Evolutionary conservation across 1,140 invertebrate genomes (phyloP).

Genomic region (Scylla paramamosain): DNA sequence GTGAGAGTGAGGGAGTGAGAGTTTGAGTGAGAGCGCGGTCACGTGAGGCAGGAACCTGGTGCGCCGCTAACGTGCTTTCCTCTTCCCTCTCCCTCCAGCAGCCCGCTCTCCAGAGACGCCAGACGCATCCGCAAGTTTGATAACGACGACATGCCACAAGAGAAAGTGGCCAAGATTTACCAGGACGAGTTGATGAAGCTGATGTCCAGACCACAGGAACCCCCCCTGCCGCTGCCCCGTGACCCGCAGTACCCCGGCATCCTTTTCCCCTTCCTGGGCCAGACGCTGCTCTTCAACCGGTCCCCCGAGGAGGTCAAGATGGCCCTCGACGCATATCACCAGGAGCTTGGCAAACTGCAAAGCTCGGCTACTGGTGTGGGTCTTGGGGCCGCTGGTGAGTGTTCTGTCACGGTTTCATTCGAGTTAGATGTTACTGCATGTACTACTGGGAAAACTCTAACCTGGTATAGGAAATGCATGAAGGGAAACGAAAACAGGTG

Average conservation of each 20-base stretch:
- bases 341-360: constrained; percentile 93
- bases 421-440: too few species aligned
- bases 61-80: not conserved
- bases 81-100: constrained; percentile 85
- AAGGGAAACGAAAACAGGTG: too few species aligned
- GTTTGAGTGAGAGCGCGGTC: not conserved
- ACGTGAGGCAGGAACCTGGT: not conserved
- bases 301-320: constrained; percentile 93
- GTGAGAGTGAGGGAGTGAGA: not conserved
- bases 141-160: constrained; percentile 97
- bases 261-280: constrained; percentile 76
- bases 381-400: constrained; percentile 79
- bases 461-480: too few species aligned
- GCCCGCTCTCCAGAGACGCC: constrained; percentile 84
- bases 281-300: constrained; percentile 77
- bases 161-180: constrained; percentile 97
- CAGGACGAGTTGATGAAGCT: constrained; percentile 97
- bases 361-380: constrained; percentile 79
- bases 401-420: constrained; percentile 81
- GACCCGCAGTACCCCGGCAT: constrained; percentile 77
- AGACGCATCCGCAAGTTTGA: constrained; percentile 81
- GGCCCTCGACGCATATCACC: constrained; percentile 94
- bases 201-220: constrained; percentile 86
- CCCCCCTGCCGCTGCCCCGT: constrained; percentile 71
- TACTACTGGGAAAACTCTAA: too few species aligned